Conservation (phyloP, 2,888 invertebrate genomes). For the Lithophane ornitopus region DNA sequence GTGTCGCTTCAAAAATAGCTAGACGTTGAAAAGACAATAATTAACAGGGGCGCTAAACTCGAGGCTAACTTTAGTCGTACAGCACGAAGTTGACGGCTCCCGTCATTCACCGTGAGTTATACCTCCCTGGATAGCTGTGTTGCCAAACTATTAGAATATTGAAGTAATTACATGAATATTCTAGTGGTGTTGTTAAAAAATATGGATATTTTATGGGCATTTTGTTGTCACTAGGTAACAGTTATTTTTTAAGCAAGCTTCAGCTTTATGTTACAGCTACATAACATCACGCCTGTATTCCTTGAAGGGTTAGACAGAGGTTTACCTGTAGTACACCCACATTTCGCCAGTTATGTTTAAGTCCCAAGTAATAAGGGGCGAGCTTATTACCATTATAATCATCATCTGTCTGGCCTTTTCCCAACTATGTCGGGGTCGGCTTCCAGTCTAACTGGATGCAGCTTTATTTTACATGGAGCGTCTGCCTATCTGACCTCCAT, state of each 20-base stretch:
- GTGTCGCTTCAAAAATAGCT: conserved; percentile 13
- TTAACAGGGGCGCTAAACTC: conserved; percentile 26
- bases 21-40: conserved; percentile 32
- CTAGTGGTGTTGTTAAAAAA: conserved; percentile 15
- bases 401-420: too few relatives aligned
- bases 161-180: conserved; percentile 34
- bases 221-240: too few relatives aligned
- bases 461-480: too few relatives aligned
- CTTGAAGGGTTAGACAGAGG: too few relatives aligned
- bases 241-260: not conserved
- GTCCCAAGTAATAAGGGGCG: not conserved
- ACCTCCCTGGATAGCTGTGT: conserved; percentile 24
- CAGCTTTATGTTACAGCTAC: not conserved
- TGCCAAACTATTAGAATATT: conserved; percentile 26
- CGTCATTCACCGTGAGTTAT: conserved; percentile 38
- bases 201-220: conserved; percentile 9
- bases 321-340: not conserved
- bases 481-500: too few relatives aligned
- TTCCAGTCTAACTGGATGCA: too few relatives aligned
- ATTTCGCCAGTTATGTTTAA: not conserved
- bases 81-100: conserved; percentile 29
- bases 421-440: too few relatives aligned
- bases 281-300: not conserved
- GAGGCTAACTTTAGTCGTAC: conserved; percentile 22
- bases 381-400: not conserved